Percentiles rank a stretch among this genome's conserved stretches.
Evolutionary conservation across 2,888 invertebrate species (phyloP).

Genomic region (Odontocerum albicorne): DNA sequence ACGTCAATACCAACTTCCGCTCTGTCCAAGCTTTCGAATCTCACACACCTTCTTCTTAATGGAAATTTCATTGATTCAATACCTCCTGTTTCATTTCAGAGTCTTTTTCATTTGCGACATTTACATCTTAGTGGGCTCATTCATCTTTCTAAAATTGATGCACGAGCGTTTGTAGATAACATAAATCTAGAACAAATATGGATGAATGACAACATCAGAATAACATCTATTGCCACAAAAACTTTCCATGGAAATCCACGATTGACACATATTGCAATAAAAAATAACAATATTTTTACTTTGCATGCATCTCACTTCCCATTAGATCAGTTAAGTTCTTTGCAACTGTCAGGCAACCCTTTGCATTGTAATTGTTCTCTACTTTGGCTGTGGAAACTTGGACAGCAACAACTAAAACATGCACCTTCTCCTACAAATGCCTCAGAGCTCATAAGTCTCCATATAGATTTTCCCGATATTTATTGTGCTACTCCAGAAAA

Average conservation of each 20-base stretch:
- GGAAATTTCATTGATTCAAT: conserved; percentile 75
- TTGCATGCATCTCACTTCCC: conserved; percentile 82
- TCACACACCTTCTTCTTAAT: conserved; percentile 75
- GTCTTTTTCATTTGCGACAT: conserved; percentile 77
- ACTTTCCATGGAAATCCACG: conserved; percentile 84
- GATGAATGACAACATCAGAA: conserved; percentile 75
- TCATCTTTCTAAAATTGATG: conserved; percentile 69
- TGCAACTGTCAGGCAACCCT: conserved; percentile 81
- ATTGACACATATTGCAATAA: conserved; percentile 73
- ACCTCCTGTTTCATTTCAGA: conserved; percentile 78
- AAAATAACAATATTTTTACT: conserved; percentile 73
- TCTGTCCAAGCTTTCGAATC: conserved; percentile 73
- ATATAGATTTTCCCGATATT: conserved; percentile 61
- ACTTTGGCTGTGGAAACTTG: conserved; percentile 82
- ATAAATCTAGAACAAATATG: conserved; percentile 77
- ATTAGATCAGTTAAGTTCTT: conserved; percentile 72
- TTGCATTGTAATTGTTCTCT: conserved; percentile 85
- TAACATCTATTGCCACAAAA: conserved; percentile 75
- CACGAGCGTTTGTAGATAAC: conserved; percentile 82
- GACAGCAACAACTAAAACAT: conserved; percentile 36
- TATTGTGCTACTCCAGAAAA: conserved; percentile 62
- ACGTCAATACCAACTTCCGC: conserved; percentile 75
- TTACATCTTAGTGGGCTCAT: conserved; percentile 72
- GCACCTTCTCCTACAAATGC: conserved; percentile 16
- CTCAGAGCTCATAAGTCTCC: conserved; percentile 46